Conservation (phyloP, 2,888 invertebrate species). For the Parapristionchus giblindavisi region DNA sequence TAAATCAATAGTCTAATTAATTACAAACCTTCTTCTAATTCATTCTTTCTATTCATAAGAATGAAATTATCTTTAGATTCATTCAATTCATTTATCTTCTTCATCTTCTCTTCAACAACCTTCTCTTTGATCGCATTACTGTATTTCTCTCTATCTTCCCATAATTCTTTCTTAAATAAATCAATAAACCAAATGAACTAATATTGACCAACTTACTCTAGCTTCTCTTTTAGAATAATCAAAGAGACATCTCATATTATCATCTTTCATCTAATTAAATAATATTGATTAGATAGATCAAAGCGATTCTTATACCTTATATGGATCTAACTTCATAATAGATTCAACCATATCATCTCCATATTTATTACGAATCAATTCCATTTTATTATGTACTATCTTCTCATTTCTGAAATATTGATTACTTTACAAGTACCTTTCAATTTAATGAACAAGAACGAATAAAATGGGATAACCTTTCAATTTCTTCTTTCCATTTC, state of each 20-base stretch:
- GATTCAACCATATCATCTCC: not conserved
- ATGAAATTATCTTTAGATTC: conserved; percentile 14
- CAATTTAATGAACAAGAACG: too few species aligned
- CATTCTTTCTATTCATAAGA: conserved; percentile 11
- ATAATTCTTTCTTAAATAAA: conserved; percentile 23
- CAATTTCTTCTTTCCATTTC: too few species aligned
- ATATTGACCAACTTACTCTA: conserved; percentile 7
- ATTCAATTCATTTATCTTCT: not conserved
- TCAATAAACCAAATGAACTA: not conserved
- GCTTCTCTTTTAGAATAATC: conserved; percentile 29
- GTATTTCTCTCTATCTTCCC: conserved; percentile 16
- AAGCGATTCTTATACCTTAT: not conserved
- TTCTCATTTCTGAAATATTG: too few species aligned
- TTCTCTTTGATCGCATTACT: not conserved
- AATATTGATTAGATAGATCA: not conserved
- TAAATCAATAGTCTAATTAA: not conserved
- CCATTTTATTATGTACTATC: too few species aligned
- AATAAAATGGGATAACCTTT: too few species aligned
- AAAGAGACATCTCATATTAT: conserved; percentile 7
- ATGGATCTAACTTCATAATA: not conserved
- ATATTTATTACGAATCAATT: too few species aligned
- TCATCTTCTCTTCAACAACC: conserved; percentile 17
- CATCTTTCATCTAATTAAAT: not conserved
- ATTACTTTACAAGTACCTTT: too few species aligned
- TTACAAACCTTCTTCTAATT: conserved; percentile 17